phyloP scores from a whole-genome alignment of 1,140 invertebrate genomes.

The Procambarus clarkii region DNA sequence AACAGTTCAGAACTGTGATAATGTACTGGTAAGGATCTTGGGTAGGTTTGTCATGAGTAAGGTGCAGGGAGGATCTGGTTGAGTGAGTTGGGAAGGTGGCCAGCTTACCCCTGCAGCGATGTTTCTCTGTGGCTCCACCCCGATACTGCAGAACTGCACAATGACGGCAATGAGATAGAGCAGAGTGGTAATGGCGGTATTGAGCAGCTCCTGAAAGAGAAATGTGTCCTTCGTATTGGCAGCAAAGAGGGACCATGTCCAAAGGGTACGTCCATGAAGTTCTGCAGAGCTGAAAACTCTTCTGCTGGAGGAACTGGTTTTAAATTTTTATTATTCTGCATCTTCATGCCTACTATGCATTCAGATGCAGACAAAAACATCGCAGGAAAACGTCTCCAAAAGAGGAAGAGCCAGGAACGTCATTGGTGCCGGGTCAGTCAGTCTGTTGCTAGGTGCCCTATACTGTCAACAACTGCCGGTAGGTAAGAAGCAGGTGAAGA shows the following conservation, averaged over 20 bases:
- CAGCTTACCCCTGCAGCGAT: constrained; percentile 65
- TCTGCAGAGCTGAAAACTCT: neutral
- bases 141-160: constrained; percentile 81
- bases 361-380: neutral
- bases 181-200: constrained; percentile 83
- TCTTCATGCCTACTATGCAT: neutral
- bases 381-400: neutral
- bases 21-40: neutral
- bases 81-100: neutral
- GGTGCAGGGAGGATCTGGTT: neutral
- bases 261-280: neutral
- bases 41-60: neutral
- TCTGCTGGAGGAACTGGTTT: neutral
- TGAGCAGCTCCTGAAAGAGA: constrained; percentile 85
- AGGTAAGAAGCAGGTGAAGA: neutral
- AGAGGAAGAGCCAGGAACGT: neutral
- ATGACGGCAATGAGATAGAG: constrained; percentile 88
- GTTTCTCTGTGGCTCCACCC: constrained; percentile 21
- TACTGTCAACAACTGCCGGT: constrained; percentile 2
- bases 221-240: constrained; percentile 66
- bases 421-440: constrained; percentile 49
- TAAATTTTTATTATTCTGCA: neutral
- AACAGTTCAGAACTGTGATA: neutral
- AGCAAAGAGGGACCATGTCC: constrained; percentile 8
- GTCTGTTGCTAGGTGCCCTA: constrained; percentile 33